These are phyloP conservation scores for Muscicapa comitata DNA, from an alignment of 2,797 vertebrate species.

Conservation along the genomic window DNA sequence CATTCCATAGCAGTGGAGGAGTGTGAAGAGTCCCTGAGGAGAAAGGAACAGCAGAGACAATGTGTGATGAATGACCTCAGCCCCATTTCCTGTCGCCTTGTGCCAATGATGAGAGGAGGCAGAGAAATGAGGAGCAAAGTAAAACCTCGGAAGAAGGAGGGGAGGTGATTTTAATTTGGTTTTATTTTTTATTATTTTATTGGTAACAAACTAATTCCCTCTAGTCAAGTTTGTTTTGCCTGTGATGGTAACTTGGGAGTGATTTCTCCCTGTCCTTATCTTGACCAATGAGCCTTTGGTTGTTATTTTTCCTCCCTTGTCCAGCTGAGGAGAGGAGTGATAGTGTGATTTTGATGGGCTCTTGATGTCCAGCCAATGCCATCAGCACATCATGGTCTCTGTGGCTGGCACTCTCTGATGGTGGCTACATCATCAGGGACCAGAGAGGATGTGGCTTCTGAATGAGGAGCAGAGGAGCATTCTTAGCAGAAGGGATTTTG, in stretches of 20 bases:
- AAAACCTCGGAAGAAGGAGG: not conserved
- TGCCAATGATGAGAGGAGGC: not conserved
- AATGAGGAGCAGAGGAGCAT: not conserved
- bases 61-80: not conserved
- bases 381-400: fast-evolving
- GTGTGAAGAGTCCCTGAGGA: not conserved
- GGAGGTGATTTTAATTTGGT: not conserved
- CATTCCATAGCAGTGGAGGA: not conserved
- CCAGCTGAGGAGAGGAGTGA: not conserved
- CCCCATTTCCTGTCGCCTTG: not conserved
- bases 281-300: not conserved
- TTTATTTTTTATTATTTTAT: not conserved
- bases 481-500: not conserved
- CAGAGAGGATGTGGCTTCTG: not conserved
- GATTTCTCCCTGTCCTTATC: not conserved
- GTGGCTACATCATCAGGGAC: not conserved
- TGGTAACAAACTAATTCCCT: not conserved
- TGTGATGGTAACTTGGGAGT: not conserved
- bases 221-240: not conserved
- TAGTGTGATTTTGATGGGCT: not conserved
- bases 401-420: fast-evolving
- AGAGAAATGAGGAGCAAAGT: not conserved
- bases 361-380: not conserved
- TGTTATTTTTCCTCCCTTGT: not conserved
- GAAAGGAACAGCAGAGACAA: not conserved